These are phyloP conservation scores for Heloderma charlesbogerti DNA, from an alignment of 2,113 vertebrate genomes.

Conservation along the genomic window DNA sequence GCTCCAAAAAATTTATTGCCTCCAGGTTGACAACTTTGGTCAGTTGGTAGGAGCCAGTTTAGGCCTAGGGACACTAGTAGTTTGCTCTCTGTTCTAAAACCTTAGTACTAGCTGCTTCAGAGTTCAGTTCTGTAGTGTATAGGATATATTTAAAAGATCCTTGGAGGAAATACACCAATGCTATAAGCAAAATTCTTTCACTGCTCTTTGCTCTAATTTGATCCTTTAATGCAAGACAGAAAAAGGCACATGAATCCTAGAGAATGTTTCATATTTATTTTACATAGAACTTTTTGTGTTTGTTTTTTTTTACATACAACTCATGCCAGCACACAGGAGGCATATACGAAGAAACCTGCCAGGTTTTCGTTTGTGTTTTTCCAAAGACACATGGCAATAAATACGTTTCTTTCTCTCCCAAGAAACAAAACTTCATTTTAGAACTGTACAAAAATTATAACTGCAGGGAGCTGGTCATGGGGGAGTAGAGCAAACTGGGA, in stretches of 20 bases:
- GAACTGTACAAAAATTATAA: conserved; percentile 98
- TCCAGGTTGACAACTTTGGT: not conserved
- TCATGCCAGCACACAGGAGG: conserved; percentile 92
- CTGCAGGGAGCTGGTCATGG: conserved; percentile 39
- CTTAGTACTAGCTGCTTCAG: not conserved
- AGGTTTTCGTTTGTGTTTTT: conserved; percentile 75
- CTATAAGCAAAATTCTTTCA: not conserved
- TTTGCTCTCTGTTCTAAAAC: not conserved
- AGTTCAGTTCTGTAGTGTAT: not conserved
- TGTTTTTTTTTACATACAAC: conserved; percentile 86
- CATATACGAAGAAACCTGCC: conserved; percentile 88
- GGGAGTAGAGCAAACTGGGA: conserved; percentile 1
- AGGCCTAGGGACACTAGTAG: not conserved
- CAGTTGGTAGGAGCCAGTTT: not conserved
- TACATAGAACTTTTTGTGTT: conserved; percentile 83
- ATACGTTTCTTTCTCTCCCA: conserved; percentile 77
- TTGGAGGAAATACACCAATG: not conserved
- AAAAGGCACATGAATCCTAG: conserved; percentile 74
- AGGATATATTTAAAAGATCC: not conserved
- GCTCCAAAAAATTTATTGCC: not conserved
- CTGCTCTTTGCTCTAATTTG: not conserved
- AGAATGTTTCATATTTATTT: conserved; percentile 91
- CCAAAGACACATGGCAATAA: conserved; percentile 91
- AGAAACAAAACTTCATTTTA: conserved; percentile 87
- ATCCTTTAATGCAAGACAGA: not conserved